Percentiles rank a stretch among this genome's conserved stretches.
These are phyloP conservation scores for Mya arenaria DNA, from an alignment of 1,140 invertebrate species.

Conservation along the genomic window DNA sequence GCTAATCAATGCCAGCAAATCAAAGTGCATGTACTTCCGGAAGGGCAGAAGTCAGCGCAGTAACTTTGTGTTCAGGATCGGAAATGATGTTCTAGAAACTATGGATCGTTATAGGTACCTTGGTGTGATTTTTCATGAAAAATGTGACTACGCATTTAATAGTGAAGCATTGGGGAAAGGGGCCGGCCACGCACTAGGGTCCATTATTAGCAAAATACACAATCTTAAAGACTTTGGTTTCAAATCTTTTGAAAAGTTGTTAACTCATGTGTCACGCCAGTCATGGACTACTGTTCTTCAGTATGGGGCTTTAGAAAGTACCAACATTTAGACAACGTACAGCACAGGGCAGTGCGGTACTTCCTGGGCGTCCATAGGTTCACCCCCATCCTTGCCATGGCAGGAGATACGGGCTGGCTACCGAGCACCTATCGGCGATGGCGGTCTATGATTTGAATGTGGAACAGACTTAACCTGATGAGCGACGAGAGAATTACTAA, in stretches of 20 bases:
- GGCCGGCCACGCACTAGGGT: neutral
- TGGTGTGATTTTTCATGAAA: slow-evolving; percentile 2
- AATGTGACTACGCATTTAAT: neutral
- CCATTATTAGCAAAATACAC: neutral
- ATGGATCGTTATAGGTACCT: neutral
- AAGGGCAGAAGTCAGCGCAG: neutral
- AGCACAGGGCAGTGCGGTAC: neutral
- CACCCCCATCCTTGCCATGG: too few relatives aligned
- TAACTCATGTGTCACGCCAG: neutral
- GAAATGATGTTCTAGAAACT: neutral
- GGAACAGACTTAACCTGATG: too few relatives aligned
- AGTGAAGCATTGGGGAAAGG: neutral
- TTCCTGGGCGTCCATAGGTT: neutral
- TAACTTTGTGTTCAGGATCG: neutral
- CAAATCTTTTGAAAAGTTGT: neutral
- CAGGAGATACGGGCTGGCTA: too few relatives aligned
- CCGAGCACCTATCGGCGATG: too few relatives aligned
- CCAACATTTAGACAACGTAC: neutral
- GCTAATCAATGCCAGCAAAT: neutral
- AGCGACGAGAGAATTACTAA: too few relatives aligned
- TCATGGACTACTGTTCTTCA: slow-evolving; percentile 13
- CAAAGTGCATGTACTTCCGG: neutral
- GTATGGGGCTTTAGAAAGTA: neutral
- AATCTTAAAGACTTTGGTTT: too few relatives aligned
- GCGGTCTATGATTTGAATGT: too few relatives aligned